Percentiles rank a stretch among this genome's conserved stretches.
These are phyloP conservation scores for Danio aesculapii DNA, from an alignment of 2,797 vertebrate species.

Conservation along the genomic window DNA sequence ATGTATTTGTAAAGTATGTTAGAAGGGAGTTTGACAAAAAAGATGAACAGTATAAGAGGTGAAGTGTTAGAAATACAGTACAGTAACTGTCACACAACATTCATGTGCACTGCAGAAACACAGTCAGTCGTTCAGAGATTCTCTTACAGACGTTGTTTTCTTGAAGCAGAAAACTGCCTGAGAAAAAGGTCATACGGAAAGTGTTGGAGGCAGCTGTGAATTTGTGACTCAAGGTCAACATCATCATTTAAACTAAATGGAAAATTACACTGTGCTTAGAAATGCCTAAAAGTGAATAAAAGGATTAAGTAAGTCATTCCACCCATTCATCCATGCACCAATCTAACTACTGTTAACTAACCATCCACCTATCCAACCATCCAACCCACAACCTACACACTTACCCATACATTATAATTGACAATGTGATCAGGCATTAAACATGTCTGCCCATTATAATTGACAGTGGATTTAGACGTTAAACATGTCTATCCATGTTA, in stretches of 20 bases:
- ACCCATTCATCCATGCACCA: neutral
- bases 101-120: neutral
- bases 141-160: neutral
- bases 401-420: neutral
- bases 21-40: neutral
- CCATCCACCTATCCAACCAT: slow-evolving; percentile 1
- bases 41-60: neutral
- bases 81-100: neutral
- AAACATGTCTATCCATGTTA: too few relatives aligned
- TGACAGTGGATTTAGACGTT: too few relatives aligned
- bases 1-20: too few relatives aligned
- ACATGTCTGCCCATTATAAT: too few relatives aligned
- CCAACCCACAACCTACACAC: neutral
- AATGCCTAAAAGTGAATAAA: neutral
- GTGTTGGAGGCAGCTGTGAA: neutral
- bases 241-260: neutral
- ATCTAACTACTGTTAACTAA: neutral
- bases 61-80: too few relatives aligned
- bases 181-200: neutral
- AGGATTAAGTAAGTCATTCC: neutral
- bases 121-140: too few relatives aligned
- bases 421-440: too few relatives aligned
- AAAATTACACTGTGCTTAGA: slow-evolving; percentile 8
- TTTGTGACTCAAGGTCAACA: neutral
- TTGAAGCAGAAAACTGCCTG: neutral